Percentiles rank a stretch among this genome's conserved stretches.
Evolutionary conservation across 2,113 vertebrate genomes (phyloP).

Genomic region (Sterrhoptilus dennistouni): DNA sequence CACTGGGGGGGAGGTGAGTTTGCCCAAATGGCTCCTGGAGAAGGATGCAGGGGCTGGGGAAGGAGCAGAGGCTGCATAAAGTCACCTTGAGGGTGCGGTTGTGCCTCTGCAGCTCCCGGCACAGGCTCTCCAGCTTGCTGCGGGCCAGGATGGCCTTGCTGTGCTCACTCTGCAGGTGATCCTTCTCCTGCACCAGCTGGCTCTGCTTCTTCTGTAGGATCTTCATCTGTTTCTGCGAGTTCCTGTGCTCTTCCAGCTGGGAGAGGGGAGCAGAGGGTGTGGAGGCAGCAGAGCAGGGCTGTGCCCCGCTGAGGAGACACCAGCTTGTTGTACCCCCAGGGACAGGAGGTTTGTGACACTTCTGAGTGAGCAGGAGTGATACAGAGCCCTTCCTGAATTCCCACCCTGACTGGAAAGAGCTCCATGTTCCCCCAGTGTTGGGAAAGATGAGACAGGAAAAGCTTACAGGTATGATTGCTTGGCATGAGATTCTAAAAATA

Average conservation of each 20-base stretch:
- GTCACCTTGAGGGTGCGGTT: constrained; percentile 95
- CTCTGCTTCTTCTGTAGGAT: constrained; percentile 94
- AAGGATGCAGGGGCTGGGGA: rapidly evolving
- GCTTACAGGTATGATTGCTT: too few relatives aligned
- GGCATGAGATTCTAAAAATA: too few relatives aligned
- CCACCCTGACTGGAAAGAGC: not conserved
- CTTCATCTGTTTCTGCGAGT: constrained; percentile 94
- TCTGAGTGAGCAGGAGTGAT: not conserved
- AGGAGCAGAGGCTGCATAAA: rapidly evolving
- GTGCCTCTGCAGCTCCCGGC: constrained; percentile 94
- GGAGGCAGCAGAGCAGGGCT: not conserved
- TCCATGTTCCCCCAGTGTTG: not conserved
- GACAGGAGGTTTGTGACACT: too few relatives aligned
- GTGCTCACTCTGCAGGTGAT: constrained; percentile 92
- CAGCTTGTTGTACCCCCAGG: not conserved
- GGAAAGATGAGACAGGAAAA: too few relatives aligned
- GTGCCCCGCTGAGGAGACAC: rapidly evolving
- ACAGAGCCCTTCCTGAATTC: not conserved
- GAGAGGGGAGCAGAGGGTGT: not conserved
- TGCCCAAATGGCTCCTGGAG: not conserved
- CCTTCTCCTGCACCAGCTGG: constrained; percentile 94
- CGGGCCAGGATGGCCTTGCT: constrained; percentile 96
- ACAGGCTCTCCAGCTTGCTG: constrained; percentile 96
- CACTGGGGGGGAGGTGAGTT: not conserved
- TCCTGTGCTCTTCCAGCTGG: constrained; percentile 93